Evolutionary conservation across 2,888 invertebrate genomes (phyloP).

Genomic region (Abrostola triplasia): DNA sequence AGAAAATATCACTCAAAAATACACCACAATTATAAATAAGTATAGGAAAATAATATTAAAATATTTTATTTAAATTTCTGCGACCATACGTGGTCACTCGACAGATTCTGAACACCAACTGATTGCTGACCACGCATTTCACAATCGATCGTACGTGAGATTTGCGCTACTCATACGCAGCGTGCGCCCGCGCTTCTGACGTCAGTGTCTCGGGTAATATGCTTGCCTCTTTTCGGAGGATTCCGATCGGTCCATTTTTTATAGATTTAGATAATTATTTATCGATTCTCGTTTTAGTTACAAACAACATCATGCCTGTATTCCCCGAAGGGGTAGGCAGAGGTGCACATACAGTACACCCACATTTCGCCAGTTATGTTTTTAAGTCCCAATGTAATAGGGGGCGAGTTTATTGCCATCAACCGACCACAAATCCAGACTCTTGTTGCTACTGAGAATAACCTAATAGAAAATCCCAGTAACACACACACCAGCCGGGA

Average conservation of each 20-base stretch:
- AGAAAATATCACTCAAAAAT: constrained; percentile 2
- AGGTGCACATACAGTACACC: too few species aligned
- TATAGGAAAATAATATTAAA: background rate
- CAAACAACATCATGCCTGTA: too few species aligned
- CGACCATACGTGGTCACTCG: constrained; percentile 12
- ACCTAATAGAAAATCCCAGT: too few species aligned
- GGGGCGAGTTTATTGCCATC: too few species aligned
- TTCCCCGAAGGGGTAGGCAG: too few species aligned
- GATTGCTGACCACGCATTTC: constrained; percentile 50
- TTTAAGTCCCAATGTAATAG: too few species aligned
- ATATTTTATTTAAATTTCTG: background rate
- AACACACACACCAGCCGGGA: too few species aligned
- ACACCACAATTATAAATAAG: background rate
- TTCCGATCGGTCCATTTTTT: constrained; percentile 7
- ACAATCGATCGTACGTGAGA: constrained; percentile 46
- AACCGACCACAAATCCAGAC: too few species aligned
- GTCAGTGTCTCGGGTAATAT: constrained; percentile 35
- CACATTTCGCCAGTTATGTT: too few species aligned
- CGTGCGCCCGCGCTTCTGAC: constrained; percentile 26
- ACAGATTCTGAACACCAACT: constrained; percentile 23
- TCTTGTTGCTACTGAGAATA: too few species aligned
- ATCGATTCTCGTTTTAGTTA: too few species aligned
- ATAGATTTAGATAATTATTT: background rate
- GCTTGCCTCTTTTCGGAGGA: constrained; percentile 11
- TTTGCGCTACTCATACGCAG: constrained; percentile 18